phyloP scores from a whole-genome alignment of 1,140 invertebrate genomes.

The Rhyacophila brunnea region DNA sequence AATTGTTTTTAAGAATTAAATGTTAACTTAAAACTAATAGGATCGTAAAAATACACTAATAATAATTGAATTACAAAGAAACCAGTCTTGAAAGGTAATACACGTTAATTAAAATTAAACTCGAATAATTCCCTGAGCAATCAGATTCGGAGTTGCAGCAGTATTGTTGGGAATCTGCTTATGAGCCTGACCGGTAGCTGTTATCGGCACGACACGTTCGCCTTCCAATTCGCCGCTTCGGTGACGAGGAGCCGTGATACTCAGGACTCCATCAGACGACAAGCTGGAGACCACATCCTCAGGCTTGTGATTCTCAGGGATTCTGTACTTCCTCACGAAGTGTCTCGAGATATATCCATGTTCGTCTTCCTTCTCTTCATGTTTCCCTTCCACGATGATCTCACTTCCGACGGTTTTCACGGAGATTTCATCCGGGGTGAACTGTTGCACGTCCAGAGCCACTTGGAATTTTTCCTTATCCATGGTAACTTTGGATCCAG shows the following conservation, averaged over 20 bases:
- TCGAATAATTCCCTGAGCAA: too few species aligned
- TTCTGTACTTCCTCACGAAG: conserved; percentile 66
- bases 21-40: neutral
- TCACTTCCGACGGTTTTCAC: conserved; percentile 76
- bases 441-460: conserved; percentile 81
- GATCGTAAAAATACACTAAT: neutral
- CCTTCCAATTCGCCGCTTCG: conserved; percentile 39
- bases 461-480: conserved; percentile 67
- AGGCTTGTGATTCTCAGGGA: conserved; percentile 66
- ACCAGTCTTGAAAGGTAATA: too few species aligned
- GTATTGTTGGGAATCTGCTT: too few species aligned
- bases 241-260: conserved; percentile 60
- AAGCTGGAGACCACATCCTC: conserved; percentile 65
- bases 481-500: conserved; percentile 45
- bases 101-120: neutral
- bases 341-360: conserved; percentile 73
- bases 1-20: neutral
- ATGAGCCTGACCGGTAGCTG: conserved; percentile 37
- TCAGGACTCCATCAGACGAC: conserved; percentile 73
- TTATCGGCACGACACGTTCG: conserved; percentile 41
- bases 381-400: conserved; percentile 69
- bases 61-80: too few species aligned
- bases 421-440: conserved; percentile 77
- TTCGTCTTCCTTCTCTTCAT: conserved; percentile 73
- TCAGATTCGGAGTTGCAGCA: too few species aligned